These are phyloP conservation scores for Halcyon chelicuti DNA, from an alignment of 2,797 vertebrate species.

Conservation along the genomic window DNA sequence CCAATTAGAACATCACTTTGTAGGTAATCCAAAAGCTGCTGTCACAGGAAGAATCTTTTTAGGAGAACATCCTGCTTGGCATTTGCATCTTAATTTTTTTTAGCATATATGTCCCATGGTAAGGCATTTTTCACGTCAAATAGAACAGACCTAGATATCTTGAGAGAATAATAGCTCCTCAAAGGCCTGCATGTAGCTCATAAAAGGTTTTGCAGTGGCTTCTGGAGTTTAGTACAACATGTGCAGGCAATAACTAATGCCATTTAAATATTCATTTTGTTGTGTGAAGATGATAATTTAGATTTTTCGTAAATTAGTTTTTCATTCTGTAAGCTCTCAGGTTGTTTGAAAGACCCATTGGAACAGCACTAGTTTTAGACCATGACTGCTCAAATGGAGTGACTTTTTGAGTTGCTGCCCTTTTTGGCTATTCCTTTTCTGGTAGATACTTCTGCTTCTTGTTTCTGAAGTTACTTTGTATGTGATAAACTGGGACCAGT, in stretches of 20 bases:
- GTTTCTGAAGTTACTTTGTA: not conserved
- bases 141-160: not conserved
- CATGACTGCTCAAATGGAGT: not conserved
- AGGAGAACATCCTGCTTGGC: not conserved
- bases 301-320: not conserved
- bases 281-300: not conserved
- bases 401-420: not conserved
- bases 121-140: not conserved
- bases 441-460: not conserved
- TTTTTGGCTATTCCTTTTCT: not conserved
- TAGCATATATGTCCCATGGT: rapidly evolving
- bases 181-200: not conserved
- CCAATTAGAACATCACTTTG: not conserved
- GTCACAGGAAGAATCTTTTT: not conserved
- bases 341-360: not conserved
- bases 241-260: not conserved
- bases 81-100: not conserved
- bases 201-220: not conserved
- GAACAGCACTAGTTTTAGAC: not conserved
- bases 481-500: not conserved
- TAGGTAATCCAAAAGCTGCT: not conserved
- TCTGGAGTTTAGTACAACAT: not conserved
- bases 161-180: not conserved
- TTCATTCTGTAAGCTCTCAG: not conserved
- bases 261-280: not conserved